These are phyloP conservation scores for Phrynocephalus guinanensis DNA, from an alignment of 2,797 vertebrate species.

Conservation along the genomic window DNA sequence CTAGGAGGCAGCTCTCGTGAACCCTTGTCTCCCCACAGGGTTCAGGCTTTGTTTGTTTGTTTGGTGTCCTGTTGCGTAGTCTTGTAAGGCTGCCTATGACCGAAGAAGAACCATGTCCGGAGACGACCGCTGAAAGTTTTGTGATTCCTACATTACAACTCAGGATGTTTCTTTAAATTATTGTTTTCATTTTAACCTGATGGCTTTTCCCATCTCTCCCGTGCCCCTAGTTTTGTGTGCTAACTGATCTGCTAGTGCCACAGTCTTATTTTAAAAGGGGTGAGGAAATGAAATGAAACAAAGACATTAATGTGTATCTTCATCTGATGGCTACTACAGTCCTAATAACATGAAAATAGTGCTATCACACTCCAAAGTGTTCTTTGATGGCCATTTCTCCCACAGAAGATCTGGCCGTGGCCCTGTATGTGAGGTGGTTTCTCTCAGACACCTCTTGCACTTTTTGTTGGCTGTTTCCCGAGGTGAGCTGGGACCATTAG, in stretches of 20 bases:
- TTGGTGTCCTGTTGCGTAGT: not conserved
- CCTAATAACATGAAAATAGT: not conserved
- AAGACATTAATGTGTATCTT: not conserved
- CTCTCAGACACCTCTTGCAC: not conserved
- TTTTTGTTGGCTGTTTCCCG: not conserved
- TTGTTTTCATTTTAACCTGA: slow-evolving; percentile 64
- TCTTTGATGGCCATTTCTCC: not conserved
- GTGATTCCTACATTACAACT: slow-evolving; percentile 23
- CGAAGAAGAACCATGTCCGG: slow-evolving; percentile 1
- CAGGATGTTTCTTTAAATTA: slow-evolving; percentile 56
- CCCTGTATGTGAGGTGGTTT: not conserved
- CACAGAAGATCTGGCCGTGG: slow-evolving; percentile 4
- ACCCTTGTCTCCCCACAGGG: slow-evolving; percentile 39
- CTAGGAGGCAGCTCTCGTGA: slow-evolving; percentile 24
- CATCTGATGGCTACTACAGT: slow-evolving; percentile 11
- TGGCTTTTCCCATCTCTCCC: slow-evolving; percentile 22
- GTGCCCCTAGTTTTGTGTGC: not conserved
- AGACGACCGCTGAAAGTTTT: slow-evolving; percentile 38
- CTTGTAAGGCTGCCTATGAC: slow-evolving; percentile 36
- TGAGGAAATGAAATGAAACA: not conserved
- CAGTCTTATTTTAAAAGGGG: not conserved
- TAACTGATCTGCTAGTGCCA: slow-evolving; percentile 54
- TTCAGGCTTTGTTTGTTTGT: slow-evolving; percentile 4
- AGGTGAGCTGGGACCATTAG: not conserved
- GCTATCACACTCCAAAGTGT: not conserved